Evolutionary conservation across 2,113 vertebrate species (phyloP).

Genomic region (Merops nubicus): DNA sequence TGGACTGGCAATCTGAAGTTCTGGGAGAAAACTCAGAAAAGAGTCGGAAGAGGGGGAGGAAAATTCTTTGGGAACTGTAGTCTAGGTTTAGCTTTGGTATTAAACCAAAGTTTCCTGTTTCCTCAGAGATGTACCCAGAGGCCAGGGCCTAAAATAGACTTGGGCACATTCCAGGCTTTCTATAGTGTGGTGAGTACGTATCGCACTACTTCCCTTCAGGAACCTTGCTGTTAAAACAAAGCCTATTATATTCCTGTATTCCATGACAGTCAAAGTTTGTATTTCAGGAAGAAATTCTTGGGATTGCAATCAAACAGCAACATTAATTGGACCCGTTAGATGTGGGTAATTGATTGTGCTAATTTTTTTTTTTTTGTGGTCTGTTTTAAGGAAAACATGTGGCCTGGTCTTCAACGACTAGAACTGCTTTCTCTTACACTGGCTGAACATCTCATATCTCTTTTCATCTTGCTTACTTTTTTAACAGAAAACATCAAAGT

Average conservation of each 20-base stretch:
- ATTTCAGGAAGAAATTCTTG: slow-evolving; percentile 33
- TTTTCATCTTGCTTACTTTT: not conserved
- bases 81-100: slow-evolving; percentile 20
- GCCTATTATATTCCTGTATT: not conserved
- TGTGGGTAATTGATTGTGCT: slow-evolving; percentile 10
- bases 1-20: not conserved
- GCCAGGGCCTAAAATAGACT: slow-evolving; percentile 20
- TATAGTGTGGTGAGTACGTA: not conserved
- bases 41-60: not conserved
- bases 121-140: slow-evolving; percentile 6
- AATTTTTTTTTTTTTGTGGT: slow-evolving; percentile 29
- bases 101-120: slow-evolving; percentile 38
- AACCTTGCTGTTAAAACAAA: slow-evolving; percentile 15
- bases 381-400: not conserved
- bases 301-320: slow-evolving; percentile 10
- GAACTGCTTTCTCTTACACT: not conserved
- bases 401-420: not conserved
- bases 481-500: not conserved
- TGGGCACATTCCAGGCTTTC: slow-evolving; percentile 10
- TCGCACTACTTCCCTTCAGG: not conserved
- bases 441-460: not conserved
- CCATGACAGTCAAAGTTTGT: not conserved
- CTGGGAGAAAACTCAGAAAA: not conserved
- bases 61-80: not conserved
- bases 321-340: not conserved